Evolutionary conservation across 2,113 vertebrate genomes (phyloP), one percentile per base, ranked within the genome.

Genomic region (Oncorhynchus masou): DNA sequence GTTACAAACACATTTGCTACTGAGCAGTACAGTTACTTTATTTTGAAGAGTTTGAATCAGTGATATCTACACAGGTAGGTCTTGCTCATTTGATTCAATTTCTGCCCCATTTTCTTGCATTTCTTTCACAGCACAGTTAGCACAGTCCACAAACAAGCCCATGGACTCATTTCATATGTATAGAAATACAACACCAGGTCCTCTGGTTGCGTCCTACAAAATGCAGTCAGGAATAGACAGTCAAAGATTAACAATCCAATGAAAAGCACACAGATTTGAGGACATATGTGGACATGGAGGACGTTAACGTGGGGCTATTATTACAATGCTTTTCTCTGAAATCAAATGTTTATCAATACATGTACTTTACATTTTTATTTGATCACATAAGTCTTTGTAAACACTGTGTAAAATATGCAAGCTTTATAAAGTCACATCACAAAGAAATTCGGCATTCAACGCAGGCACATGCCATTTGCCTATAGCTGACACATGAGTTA

Each of bases 1-100:
- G 94, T 95, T 95, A 96, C 95, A 96, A 95, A 97, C 94, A 96
- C 94, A 92, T 95, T 93, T 95, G 94, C 94, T 95, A 96, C 94
- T 94, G 92, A 93, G 92, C 3, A 45, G 39, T 45, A 94, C 94
- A 93, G 90, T 87, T 92, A 94, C 90, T 93, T 94, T 90, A 86
- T 88, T 91, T 85, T 88, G 87, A 92, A 86, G 68, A 81, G 85
- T 90, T 88, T 89, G 87, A 92, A 91, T 90, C 87, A 77, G 86
- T 89, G 85, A 86, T 92, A 93, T 92, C 90, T 90, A 94, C 92
- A 90, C 88, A 92, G 89, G 90, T 88, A 91, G 89, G 90, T 84
- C 84, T 90, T 83, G 83, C 81, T 87, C 24, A 73, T 83, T 87
- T 87, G 82, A 85, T 86, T 88, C 31, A 5, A 64, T 71, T 75